Conservation (phyloP, 2,113 vertebrate species). For the Scophthalmus maximus region DNA sequence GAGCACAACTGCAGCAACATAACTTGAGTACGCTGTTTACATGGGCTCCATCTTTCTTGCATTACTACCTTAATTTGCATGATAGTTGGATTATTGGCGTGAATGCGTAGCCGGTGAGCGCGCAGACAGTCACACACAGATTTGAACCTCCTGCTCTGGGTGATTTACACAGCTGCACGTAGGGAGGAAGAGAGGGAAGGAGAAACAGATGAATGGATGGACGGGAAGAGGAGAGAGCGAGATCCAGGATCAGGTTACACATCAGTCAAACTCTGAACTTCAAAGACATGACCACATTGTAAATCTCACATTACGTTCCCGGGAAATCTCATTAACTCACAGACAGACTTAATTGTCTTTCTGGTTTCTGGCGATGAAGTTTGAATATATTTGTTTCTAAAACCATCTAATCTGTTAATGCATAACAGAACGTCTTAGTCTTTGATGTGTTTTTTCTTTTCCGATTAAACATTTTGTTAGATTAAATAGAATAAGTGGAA, state of each 20-base stretch:
- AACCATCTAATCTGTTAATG: neutral
- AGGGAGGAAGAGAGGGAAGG: constrained; percentile 36
- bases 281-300: constrained; percentile 60
- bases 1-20: neutral
- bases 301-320: constrained; percentile 45
- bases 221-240: constrained; percentile 44
- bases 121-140: neutral
- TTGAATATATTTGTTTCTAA: constrained; percentile 5
- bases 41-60: constrained; percentile 4
- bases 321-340: constrained; percentile 27
- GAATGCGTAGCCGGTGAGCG: neutral
- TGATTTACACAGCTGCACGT: constrained; percentile 66
- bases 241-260: constrained; percentile 62
- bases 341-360: constrained; percentile 18
- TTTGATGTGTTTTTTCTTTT: neutral
- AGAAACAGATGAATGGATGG: constrained; percentile 62
- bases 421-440: neutral
- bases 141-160: constrained; percentile 1
- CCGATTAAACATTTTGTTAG: neutral
- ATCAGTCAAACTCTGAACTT: constrained; percentile 61
- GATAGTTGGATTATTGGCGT: constrained; percentile 20
- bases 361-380: constrained; percentile 3
- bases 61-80: constrained; percentile 10
- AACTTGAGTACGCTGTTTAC: neutral
- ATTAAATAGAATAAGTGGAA: neutral